Percentiles rank a stretch among this genome's conserved stretches.
phyloP scores from a whole-genome alignment of 2,113 vertebrate species.

The Cyprinus carpio region DNA sequence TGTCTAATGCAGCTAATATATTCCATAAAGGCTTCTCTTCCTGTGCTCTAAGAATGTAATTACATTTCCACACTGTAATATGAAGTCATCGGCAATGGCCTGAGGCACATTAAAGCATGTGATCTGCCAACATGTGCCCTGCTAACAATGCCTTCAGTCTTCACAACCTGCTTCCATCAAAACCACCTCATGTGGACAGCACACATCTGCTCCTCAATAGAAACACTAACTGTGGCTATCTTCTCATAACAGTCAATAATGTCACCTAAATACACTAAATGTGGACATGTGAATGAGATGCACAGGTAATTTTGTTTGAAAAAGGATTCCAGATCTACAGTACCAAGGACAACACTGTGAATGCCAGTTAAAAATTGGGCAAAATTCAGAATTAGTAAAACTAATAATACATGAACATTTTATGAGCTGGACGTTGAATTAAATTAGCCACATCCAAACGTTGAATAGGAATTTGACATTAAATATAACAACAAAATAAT shows the following conservation, averaged over 20 bases:
- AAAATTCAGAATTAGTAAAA: neutral
- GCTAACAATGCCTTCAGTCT: constrained; percentile 52
- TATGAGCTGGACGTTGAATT: neutral
- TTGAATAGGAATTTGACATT: neutral
- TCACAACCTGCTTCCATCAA: constrained; percentile 29
- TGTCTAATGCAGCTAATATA: constrained; percentile 54
- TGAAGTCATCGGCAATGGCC: constrained; percentile 46
- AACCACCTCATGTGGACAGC: constrained; percentile 13
- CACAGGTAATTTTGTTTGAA: neutral
- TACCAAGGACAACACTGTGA: neutral
- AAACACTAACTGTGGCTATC: neutral
- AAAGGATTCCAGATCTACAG: neutral
- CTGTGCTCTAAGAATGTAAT: constrained; percentile 50
- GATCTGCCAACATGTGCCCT: constrained; percentile 44
- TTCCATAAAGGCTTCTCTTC: constrained; percentile 47
- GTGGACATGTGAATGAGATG: neutral
- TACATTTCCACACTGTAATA: constrained; percentile 42
- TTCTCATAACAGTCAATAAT: neutral
- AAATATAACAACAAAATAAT: neutral
- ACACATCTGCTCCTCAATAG: neutral
- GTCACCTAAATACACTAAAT: neutral
- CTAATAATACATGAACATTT: no score
- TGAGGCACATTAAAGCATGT: constrained; percentile 50
- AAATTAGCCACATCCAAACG: neutral
- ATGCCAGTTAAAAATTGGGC: neutral